Evolutionary conservation across 92 coral and sea anemone species (phyloP), one percentile per base, ranked within the genome.

Genomic region (Pocillopora meandrina): DNA sequence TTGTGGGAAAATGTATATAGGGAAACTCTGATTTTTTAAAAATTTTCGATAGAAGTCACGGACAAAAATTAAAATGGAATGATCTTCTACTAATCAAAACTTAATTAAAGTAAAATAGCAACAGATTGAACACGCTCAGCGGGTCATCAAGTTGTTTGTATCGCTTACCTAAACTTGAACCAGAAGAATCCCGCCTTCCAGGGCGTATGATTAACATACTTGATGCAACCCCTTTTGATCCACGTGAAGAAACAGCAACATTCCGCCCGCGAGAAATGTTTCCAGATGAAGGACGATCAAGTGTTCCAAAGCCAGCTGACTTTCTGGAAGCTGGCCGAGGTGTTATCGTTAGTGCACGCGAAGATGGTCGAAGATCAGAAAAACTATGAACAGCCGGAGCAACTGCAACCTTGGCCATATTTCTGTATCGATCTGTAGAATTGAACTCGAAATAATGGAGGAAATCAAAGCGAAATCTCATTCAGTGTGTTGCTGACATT

Each of bases 391-490:
- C 95, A 58, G 93, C 93, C 2, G 98, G 95, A 0, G 95, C 89
- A 57, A 92, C 92, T 52, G 90, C 88, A 14, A 94, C 98, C 88
- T 94, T 94, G 42, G 98, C 95, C 98, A 94, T 94, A 65, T 33
- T 76, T 56, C 57, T 60, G 10, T 1, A 20, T 21, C n/a, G 2
- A 49, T 74, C 61, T n/a, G 79, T 73, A 20, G 8, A 42, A 42
- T 42, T 42, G 52, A 42, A 42, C 52, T 42, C 0, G 52, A 42
- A 42, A 42, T 42, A 42, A 42, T 42, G 52, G 52, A 42, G 52
- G 5, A 42, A 57, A 69, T 62, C 31, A 31, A 23, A 58, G 49
- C 52, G 77, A 12, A 70, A 58, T 61, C 20, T 47, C 18, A 16
- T 1, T 15, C 15, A 62, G 9, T 1, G 19, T 16, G 2, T 36